These are phyloP conservation scores for Peromyscus leucopus DNA, from an alignment of 2,113 vertebrate genomes.

Conservation along the genomic window DNA sequence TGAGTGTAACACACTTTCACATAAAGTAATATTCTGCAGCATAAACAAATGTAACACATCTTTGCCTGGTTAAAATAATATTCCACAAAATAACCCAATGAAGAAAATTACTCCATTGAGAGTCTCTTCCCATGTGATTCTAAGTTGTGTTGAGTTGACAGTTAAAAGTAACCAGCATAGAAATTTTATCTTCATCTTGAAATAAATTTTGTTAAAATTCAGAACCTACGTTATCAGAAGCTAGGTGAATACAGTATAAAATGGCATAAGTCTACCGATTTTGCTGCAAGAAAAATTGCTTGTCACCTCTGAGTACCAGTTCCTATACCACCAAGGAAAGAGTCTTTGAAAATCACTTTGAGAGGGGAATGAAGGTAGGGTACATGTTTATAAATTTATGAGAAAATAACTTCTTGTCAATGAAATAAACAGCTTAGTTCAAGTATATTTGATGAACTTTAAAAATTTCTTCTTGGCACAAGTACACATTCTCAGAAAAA, in stretches of 20 bases:
- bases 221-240: not conserved
- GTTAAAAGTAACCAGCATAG: not conserved
- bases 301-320: not conserved
- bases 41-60: not conserved
- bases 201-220: not conserved
- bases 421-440: conserved; percentile 65
- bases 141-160: not conserved
- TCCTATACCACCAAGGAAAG: not conserved
- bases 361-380: not conserved
- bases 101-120: not conserved
- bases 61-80: not conserved
- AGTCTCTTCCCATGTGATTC: not conserved
- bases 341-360: not conserved
- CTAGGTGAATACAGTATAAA: not conserved
- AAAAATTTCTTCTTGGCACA: conserved; percentile 62
- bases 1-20: no score
- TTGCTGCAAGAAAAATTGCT: not conserved
- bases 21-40: no score
- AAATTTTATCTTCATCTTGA: not conserved
- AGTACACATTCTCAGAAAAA: conserved; percentile 73
- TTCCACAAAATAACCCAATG: not conserved
- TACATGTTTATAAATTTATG: not conserved
- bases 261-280: not conserved
- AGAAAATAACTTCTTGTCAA: conserved; percentile 71
- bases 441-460: conserved; percentile 48